phyloP scores from a whole-genome alignment of 2,797 vertebrate species.

The Synaphobranchus kaupii region DNA sequence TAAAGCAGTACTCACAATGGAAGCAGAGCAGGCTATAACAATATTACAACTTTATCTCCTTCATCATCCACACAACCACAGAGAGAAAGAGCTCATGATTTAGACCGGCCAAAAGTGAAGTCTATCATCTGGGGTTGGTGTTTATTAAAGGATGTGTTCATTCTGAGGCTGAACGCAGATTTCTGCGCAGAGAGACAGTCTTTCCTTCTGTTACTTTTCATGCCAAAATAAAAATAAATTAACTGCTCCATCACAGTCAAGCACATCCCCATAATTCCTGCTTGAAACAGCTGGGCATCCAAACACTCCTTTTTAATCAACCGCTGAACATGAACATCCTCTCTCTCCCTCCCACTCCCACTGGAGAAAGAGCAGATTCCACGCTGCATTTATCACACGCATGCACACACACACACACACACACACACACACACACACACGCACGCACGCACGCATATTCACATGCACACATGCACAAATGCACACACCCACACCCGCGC shows the following conservation, averaged over 20 bases:
- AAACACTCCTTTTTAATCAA: not conserved
- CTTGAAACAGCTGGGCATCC: not conserved
- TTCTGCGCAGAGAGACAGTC: not conserved
- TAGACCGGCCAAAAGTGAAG: not conserved
- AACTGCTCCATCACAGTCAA: not conserved
- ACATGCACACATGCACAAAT: no score
- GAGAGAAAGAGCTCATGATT: not conserved
- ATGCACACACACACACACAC: no score
- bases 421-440: no score
- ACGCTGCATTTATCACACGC: not conserved
- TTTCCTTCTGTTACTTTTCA: not conserved
- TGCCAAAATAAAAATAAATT: not conserved
- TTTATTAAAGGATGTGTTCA: not conserved
- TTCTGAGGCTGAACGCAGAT: not conserved
- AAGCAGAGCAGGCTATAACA: not conserved
- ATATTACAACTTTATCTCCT: not conserved
- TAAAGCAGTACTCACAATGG: not conserved
- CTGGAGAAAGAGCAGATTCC: not conserved
- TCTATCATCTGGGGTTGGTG: not conserved
- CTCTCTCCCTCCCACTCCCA: not conserved
- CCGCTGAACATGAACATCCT: not conserved
- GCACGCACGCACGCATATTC: no score
- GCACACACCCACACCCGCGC: no score
- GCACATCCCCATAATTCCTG: not conserved
- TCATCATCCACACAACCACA: not conserved